phyloP scores from a whole-genome alignment of 2,797 vertebrate genomes.

The Hirundo rustica region DNA sequence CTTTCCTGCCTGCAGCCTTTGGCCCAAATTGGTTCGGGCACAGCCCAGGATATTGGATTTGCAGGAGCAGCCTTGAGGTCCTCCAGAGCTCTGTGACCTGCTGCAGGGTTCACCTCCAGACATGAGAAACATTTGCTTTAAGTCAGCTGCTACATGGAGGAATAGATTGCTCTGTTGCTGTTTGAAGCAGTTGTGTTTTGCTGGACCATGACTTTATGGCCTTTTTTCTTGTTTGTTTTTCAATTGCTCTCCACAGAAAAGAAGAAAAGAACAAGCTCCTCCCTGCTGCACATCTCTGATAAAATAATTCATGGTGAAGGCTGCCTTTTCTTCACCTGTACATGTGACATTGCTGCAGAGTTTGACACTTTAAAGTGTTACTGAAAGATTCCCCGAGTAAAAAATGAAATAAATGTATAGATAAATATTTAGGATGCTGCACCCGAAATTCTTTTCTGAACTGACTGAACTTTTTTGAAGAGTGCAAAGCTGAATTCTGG shows the following conservation, averaged over 20 bases:
- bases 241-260: background rate
- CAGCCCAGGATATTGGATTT: background rate
- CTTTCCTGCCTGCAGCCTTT: background rate
- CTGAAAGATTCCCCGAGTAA: background rate
- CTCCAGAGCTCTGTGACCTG: background rate
- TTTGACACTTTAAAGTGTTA: background rate
- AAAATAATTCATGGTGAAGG: background rate
- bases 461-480: background rate
- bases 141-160: background rate
- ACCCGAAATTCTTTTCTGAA: background rate
- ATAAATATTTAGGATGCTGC: background rate
- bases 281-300: background rate
- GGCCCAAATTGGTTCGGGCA: background rate
- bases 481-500: background rate
- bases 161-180: constrained; percentile 5
- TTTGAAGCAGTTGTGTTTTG: background rate
- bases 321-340: background rate
- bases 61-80: background rate
- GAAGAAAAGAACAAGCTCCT: background rate
- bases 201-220: background rate
- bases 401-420: background rate
- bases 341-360: background rate
- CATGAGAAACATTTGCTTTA: constrained; percentile 23
- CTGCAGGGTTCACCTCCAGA: background rate
- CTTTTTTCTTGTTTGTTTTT: constrained; percentile 18